phyloP scores from a whole-genome alignment of 2,113 vertebrate species.

The Nothobranchius furzeri region DNA sequence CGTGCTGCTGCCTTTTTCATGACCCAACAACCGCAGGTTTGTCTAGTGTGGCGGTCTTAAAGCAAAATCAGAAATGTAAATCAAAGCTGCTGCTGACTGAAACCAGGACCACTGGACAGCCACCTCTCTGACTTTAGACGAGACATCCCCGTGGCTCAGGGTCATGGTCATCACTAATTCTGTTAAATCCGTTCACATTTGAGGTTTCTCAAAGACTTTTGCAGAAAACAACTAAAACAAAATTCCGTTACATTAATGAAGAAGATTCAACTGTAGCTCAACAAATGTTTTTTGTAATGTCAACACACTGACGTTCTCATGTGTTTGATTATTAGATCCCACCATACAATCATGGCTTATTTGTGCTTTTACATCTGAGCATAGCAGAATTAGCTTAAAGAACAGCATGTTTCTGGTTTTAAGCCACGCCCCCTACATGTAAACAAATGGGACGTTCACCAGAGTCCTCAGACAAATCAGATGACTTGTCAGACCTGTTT shows the following conservation, averaged over 20 bases:
- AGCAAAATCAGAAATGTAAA: neutral
- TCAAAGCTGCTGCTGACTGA: neutral
- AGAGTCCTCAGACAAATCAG: too few relatives aligned
- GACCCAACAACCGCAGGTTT: neutral
- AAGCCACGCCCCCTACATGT: too few relatives aligned
- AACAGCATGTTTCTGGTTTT: too few relatives aligned
- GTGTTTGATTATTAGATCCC: too few relatives aligned
- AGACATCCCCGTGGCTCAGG: constrained; percentile 32
- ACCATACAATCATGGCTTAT: too few relatives aligned
- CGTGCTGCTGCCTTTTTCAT: neutral
- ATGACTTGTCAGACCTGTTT: too few relatives aligned
- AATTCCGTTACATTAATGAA: constrained; percentile 9
- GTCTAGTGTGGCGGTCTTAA: neutral
- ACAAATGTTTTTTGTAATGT: constrained; percentile 3
- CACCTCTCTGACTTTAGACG: constrained; percentile 43
- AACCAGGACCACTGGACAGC: neutral
- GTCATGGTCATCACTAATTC: constrained; percentile 30
- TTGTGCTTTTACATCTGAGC: too few relatives aligned
- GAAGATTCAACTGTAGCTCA: constrained; percentile 7
- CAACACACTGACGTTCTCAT: neutral
- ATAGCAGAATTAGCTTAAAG: too few relatives aligned
- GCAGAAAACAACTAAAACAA: constrained; percentile 14
- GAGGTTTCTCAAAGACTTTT: constrained; percentile 16
- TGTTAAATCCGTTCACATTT: constrained; percentile 45
- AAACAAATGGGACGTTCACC: too few relatives aligned